These are phyloP conservation scores for Scaptodrosophila latifasciaeformis DNA, from an alignment of 2,888 invertebrate species.

Conservation along the genomic window DNA sequence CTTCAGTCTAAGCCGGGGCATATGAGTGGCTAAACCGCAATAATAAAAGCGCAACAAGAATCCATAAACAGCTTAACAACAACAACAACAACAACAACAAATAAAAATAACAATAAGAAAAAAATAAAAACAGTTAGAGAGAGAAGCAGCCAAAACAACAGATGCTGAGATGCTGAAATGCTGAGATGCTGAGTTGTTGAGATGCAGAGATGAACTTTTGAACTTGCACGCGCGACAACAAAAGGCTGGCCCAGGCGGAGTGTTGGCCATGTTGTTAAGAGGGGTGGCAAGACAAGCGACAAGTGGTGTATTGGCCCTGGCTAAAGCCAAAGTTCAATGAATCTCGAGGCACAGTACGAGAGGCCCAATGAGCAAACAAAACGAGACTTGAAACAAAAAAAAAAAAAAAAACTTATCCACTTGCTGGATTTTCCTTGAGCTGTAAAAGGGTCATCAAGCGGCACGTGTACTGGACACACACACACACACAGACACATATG, in stretches of 20 bases:
- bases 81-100: background rate
- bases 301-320: background rate
- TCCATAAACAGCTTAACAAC: conserved; percentile 17
- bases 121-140: background rate
- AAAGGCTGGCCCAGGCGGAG: too few species aligned
- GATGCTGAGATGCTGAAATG: conserved; percentile 40
- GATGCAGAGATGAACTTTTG: conserved; percentile 53
- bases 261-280: too few species aligned
- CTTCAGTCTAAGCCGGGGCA: conserved; percentile 45
- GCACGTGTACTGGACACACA: background rate
- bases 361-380: conserved; percentile 5
- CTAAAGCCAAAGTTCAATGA: conserved; percentile 57
- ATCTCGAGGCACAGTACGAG: conserved; percentile 28
- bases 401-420: conserved; percentile 15
- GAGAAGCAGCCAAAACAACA: conserved; percentile 27
- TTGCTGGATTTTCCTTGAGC: conserved; percentile 3
- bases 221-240: conserved; percentile 42
- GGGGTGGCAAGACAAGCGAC: conserved; percentile 15
- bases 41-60: conserved; percentile 61
- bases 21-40: conserved; percentile 48
- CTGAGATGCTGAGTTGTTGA: conserved; percentile 45
- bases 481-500: background rate
- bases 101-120: background rate
- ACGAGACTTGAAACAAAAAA: conserved; percentile 7
- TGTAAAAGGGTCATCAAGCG: background rate